Percentiles rank a stretch among this genome's conserved stretches.
Evolutionary conservation across 2,797 vertebrate genomes (phyloP).

Genomic region (Gallinago stenura): DNA sequence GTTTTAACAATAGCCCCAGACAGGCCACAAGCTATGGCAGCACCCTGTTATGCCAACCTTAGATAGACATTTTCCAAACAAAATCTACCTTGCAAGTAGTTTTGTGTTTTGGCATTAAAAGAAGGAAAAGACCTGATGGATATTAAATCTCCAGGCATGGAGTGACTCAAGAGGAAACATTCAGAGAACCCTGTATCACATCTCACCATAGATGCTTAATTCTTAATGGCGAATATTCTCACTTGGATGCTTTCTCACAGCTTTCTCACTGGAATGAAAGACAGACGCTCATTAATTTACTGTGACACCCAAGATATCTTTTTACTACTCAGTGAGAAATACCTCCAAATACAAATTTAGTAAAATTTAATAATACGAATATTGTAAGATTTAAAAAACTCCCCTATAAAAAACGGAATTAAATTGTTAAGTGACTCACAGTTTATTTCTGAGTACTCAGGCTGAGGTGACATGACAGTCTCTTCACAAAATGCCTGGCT

Average conservation of each 20-base stretch:
- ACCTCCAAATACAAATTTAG: constrained; percentile 56
- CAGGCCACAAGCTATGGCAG: neutral
- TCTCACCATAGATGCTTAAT: neutral
- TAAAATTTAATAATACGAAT: constrained; percentile 56
- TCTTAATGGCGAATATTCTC: neutral
- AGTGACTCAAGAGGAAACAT: neutral
- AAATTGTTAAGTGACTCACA: constrained; percentile 15
- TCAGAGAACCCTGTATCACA: neutral
- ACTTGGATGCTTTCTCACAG: constrained; percentile 23
- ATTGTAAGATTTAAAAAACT: neutral
- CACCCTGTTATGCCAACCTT: neutral
- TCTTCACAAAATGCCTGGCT: neutral
- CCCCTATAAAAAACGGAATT: neutral
- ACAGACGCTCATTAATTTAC: constrained; percentile 44
- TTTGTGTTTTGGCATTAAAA: neutral
- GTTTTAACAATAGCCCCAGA: neutral
- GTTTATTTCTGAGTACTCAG: neutral
- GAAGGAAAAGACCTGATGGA: neutral
- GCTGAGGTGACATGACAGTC: neutral
- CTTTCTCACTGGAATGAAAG: constrained; percentile 33
- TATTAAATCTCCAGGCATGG: neutral
- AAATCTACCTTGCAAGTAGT: constrained; percentile 8
- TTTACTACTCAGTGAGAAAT: constrained; percentile 21
- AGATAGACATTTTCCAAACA: neutral
- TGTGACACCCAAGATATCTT: constrained; percentile 40